These are phyloP conservation scores for Meloidogyne chitwoodi DNA, from an alignment of 1,140 invertebrate species.

Conservation along the genomic window DNA sequence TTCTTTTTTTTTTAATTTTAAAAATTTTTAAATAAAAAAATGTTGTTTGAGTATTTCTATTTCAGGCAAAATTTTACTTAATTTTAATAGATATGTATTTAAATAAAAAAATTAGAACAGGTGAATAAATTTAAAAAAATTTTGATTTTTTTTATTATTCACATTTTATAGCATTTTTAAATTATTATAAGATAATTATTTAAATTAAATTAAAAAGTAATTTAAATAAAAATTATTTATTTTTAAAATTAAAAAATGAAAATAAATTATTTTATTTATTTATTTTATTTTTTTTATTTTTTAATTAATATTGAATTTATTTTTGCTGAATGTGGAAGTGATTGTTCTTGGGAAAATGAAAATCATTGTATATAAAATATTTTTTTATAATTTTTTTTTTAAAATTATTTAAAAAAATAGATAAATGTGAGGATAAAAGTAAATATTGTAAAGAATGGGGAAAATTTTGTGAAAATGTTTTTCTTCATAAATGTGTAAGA, in stretches of 20 bases:
- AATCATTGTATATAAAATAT: neutral
- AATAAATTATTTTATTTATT: neutral
- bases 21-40: neutral
- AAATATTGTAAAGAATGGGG: constrained; percentile 13
- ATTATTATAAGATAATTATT: neutral
- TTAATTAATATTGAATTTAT: neutral
- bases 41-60: neutral
- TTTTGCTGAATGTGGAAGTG: neutral
- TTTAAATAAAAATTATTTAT: neutral
- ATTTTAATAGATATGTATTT: neutral
- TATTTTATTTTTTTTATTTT: neutral
- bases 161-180: neutral
- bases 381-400: neutral
- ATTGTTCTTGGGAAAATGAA: neutral
- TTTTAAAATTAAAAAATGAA: neutral
- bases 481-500: constrained; percentile 23
- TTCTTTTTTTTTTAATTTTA: neutral
- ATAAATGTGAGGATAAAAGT: constrained; percentile 23
- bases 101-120: neutral
- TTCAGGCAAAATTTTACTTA: neutral
- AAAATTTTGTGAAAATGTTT: constrained; percentile 20
- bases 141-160: neutral
- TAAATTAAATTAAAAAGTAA: neutral
- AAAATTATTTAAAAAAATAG: neutral
- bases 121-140: neutral